phyloP scores from a whole-genome alignment of 2,888 invertebrate species.

The Cecidostiba fungosa region DNA sequence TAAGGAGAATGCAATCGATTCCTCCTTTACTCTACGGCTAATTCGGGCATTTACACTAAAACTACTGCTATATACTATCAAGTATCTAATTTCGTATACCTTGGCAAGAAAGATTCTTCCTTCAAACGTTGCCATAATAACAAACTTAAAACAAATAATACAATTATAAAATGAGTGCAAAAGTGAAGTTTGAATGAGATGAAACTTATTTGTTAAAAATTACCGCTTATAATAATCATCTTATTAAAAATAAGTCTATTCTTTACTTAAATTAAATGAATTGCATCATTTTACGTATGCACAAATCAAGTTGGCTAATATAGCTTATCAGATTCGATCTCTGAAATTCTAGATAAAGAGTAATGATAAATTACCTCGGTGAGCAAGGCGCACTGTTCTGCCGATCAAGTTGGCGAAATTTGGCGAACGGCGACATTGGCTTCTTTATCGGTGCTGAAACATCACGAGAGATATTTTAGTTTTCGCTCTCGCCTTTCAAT shows the following conservation, averaged over 20 bases:
- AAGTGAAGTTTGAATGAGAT: no score
- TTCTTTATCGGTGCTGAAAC: conserved; percentile 80
- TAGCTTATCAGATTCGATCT: background rate
- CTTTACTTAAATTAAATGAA: background rate
- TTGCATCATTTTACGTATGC: background rate
- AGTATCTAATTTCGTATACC: conserved; percentile 13
- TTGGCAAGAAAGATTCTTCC: background rate
- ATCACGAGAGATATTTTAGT: conserved; percentile 61
- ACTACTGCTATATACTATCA: background rate
- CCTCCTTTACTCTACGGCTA: background rate
- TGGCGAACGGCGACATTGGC: conserved; percentile 93
- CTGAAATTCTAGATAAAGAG: background rate
- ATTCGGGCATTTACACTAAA: conserved; percentile 4
- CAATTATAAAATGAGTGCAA: background rate
- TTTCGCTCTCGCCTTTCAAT: background rate
- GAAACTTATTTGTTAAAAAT: no score
- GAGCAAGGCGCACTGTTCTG: conserved; percentile 89
- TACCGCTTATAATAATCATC: no score
- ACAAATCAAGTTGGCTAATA: background rate
- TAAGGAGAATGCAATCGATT: conserved; percentile 7
- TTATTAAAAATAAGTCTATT: no score
- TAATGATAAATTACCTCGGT: conserved; percentile 86
- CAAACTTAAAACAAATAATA: conserved; percentile 14
- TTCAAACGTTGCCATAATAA: background rate
- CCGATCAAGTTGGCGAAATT: conserved; percentile 95